Conservation (phyloP, 2,797 vertebrate genomes). For the Benthosema pterotum region DNA sequence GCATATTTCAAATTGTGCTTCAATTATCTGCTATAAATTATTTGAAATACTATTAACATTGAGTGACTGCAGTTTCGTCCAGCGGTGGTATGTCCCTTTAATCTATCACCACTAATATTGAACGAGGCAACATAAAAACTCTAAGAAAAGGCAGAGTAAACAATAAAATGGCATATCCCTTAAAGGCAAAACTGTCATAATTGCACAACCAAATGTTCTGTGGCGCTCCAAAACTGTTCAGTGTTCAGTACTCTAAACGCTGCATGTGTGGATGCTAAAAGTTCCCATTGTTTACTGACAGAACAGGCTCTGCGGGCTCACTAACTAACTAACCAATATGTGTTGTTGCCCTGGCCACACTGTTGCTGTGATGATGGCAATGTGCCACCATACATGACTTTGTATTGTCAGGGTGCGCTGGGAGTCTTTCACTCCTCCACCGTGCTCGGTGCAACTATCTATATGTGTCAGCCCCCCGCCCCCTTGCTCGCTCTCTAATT, state of each 20-base stretch:
- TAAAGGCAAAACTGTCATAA: too few species aligned
- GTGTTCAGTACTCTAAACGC: constrained; percentile 30
- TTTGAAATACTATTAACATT: too few species aligned
- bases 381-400: constrained; percentile 48
- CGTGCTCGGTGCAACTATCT: constrained; percentile 22
- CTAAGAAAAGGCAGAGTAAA: too few species aligned
- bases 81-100: too few species aligned
- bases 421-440: constrained; percentile 30
- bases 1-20: too few species aligned
- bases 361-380: constrained; percentile 54
- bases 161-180: too few species aligned
- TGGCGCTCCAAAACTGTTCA: constrained; percentile 22
- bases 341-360: constrained; percentile 54
- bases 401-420: constrained; percentile 49
- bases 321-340: constrained; percentile 49
- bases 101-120: too few species aligned
- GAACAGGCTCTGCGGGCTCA: constrained; percentile 55
- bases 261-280: constrained; percentile 34
- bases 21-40: too few species aligned
- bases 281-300: constrained; percentile 58
- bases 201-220: constrained; percentile 44
- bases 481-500: constrained; percentile 26
- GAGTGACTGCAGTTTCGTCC: too few species aligned
- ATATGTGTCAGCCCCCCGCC: constrained; percentile 11
- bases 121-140: too few species aligned